Evolutionary conservation across 2,888 invertebrate species (phyloP).

Genomic region (Lepidonotus clava): DNA sequence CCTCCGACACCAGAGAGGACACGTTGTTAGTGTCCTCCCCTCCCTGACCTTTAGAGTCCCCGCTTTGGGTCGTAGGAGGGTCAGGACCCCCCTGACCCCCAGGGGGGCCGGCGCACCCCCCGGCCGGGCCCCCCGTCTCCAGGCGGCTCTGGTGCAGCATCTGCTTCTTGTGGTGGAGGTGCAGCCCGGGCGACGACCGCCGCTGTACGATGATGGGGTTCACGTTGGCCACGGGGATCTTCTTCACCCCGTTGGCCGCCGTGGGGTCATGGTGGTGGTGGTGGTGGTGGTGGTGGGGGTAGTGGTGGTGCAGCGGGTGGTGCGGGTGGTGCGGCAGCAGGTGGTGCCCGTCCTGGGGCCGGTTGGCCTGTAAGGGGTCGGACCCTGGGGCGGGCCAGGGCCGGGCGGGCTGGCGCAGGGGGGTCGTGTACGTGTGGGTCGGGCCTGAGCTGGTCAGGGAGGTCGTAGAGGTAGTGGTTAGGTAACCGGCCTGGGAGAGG

Average conservation of each 20-base stretch:
- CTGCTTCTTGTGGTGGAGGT: constrained; percentile 54
- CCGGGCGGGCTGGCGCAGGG: not conserved
- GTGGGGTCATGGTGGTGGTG: not conserved
- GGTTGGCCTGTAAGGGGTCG: not conserved
- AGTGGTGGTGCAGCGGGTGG: not conserved
- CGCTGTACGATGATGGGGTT: constrained; percentile 42
- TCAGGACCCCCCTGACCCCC: not conserved
- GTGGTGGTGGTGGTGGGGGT: not conserved
- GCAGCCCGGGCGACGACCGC: not conserved
- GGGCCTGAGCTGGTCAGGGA: too few species aligned
- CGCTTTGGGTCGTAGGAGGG: too few species aligned
- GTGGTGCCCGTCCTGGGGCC: not conserved
- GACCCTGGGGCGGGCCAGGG: not conserved
- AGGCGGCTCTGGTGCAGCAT: constrained; percentile 53
- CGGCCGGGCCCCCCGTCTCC: not conserved
- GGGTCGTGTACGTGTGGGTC: not conserved
- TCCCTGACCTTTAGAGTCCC: not conserved
- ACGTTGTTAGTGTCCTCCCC: not conserved
- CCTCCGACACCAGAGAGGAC: constrained; percentile 6
- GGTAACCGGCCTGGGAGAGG: not conserved
- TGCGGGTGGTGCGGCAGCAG: not conserved
- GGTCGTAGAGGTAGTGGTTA: too few species aligned
- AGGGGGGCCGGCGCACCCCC: not conserved
- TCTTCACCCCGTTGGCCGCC: not conserved
- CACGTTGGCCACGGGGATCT: constrained; percentile 52